Conservation (phyloP, 2,888 invertebrate species). For the Diarsia dahlii region DNA sequence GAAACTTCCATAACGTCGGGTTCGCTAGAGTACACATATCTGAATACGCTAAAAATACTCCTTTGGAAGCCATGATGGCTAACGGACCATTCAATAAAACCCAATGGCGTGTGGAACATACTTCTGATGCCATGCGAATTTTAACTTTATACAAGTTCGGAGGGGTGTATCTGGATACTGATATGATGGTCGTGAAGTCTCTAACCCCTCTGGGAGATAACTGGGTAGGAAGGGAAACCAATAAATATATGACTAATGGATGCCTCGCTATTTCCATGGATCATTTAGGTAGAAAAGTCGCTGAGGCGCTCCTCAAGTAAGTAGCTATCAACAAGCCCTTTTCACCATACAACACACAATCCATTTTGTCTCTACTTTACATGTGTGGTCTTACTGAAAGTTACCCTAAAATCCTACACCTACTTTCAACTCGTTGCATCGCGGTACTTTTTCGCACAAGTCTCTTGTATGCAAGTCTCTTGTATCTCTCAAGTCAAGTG, state of each 20-base stretch:
- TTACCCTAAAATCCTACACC: neutral
- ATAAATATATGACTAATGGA: constrained; percentile 91
- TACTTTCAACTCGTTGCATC: neutral
- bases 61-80: constrained; percentile 89
- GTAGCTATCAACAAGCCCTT: constrained; percentile 20
- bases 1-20: constrained; percentile 41
- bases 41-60: constrained; percentile 89
- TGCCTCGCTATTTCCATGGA: constrained; percentile 91
- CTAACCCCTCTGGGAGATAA: constrained; percentile 90
- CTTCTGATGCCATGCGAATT: constrained; percentile 91
- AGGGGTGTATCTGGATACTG: constrained; percentile 84
- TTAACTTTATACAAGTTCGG: constrained; percentile 90
- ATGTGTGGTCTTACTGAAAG: neutral
- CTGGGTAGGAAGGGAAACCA: constrained; percentile 91
- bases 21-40: constrained; percentile 61
- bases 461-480: neutral
- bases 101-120: constrained; percentile 87
- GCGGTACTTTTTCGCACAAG: neutral
- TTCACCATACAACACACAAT: neutral
- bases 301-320: constrained; percentile 50
- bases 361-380: neutral
- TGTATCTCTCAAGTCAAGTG: neutral
- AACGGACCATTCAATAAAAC: constrained; percentile 87
- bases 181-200: constrained; percentile 92
- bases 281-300: constrained; percentile 66